Conservation (phyloP, 2,113 vertebrate genomes). For the Choloepus hoffmanni region DNA sequence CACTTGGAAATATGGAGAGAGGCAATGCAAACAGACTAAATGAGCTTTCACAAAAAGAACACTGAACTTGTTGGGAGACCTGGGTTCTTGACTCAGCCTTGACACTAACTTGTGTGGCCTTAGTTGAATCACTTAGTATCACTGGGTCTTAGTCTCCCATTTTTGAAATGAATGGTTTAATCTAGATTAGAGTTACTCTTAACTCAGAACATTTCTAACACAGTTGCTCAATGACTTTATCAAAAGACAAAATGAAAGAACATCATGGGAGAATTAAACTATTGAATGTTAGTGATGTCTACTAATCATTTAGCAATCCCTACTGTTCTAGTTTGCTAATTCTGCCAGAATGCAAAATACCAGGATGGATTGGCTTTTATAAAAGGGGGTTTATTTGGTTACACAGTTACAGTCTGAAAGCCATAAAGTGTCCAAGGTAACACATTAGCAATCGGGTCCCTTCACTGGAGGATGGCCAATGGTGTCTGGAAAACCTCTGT, state of each 20-base stretch:
- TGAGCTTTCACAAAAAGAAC: background rate
- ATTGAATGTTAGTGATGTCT: background rate
- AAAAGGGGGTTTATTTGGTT: no score
- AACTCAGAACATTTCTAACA: background rate
- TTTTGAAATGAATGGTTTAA: background rate
- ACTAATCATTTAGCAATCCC: background rate
- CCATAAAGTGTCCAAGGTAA: no score
- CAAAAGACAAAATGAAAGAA: conserved; percentile 4
- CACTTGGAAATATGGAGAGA: background rate
- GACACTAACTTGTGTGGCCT: no score
- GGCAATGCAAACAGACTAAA: background rate
- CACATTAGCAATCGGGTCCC: no score
- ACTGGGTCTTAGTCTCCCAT: background rate
- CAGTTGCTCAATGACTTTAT: background rate
- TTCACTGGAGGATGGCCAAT: no score
- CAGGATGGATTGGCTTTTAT: no score
- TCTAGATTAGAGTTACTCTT: background rate
- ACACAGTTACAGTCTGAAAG: no score
- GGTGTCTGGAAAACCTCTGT: no score
- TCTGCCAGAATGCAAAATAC: no score
- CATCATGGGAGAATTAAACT: background rate
- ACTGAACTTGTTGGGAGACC: background rate
- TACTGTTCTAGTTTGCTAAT: no score
- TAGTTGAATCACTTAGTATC: background rate
- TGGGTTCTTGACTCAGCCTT: background rate